These are phyloP conservation scores for Tillus elongatus DNA, from an alignment of 2,888 invertebrate species.

Conservation along the genomic window DNA sequence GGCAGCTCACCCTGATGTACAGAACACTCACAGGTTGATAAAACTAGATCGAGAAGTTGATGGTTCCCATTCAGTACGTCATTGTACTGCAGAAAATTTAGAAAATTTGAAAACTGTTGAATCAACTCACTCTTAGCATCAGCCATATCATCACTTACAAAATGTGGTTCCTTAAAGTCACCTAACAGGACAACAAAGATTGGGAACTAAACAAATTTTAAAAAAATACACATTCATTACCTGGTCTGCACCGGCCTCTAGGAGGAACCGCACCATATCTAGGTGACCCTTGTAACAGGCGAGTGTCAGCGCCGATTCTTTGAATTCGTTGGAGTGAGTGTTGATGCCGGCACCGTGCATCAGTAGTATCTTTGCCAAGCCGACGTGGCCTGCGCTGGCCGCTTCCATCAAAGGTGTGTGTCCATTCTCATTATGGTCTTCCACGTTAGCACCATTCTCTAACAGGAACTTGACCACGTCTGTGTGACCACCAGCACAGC, in stretches of 20 bases:
- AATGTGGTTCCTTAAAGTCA: too few species aligned
- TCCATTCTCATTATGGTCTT: slow-evolving; percentile 98
- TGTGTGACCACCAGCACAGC: slow-evolving; percentile 89
- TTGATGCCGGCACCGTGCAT: slow-evolving; percentile 95
- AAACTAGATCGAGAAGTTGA: too few species aligned
- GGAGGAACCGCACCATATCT: slow-evolving; percentile 91
- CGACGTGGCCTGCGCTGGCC: slow-evolving; percentile 89
- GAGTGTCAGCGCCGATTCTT: slow-evolving; percentile 88
- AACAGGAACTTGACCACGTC: slow-evolving; percentile 85
- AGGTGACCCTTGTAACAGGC: slow-evolving; percentile 84
- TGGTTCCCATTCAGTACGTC: too few species aligned
- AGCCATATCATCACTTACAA: too few species aligned
- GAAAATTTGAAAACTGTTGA: too few species aligned
- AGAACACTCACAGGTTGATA: too few species aligned
- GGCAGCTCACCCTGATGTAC: too few species aligned
- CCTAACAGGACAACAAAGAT: too few species aligned
- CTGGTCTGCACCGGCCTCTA: slow-evolving; percentile 93
- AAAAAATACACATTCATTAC: too few species aligned
- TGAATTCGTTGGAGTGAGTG: slow-evolving; percentile 98
- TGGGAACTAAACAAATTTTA: too few species aligned
- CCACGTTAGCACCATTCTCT: slow-evolving; percentile 86
- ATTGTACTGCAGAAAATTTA: too few species aligned
- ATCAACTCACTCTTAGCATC: too few species aligned
- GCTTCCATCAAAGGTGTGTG: slow-evolving; percentile 99
- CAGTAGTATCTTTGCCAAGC: slow-evolving; percentile 82